Percentiles rank a stretch among this genome's conserved stretches.
These are phyloP conservation scores for Schizaphis graminum DNA, from an alignment of 2,888 invertebrate species.

Conservation along the genomic window DNA sequence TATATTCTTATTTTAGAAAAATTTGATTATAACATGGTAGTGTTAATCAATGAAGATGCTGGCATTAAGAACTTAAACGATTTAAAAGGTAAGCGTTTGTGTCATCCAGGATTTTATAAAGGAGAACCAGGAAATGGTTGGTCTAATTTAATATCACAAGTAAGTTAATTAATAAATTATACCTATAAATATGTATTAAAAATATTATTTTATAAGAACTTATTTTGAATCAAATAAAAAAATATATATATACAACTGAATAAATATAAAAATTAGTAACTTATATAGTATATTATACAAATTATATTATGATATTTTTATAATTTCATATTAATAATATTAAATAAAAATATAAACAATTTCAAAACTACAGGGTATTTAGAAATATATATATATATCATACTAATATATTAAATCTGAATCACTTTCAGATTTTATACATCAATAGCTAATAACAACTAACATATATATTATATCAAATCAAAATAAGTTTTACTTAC, in stretches of 20 bases:
- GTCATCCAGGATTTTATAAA: conserved; percentile 80
- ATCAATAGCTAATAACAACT: not conserved
- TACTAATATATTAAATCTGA: not conserved
- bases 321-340: too few species aligned
- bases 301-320: not conserved
- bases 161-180: conserved; percentile 71
- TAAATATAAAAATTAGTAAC: not conserved
- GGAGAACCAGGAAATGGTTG: conserved; percentile 80
- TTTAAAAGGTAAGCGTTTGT: conserved; percentile 80
- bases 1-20: conserved; percentile 44
- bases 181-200: conserved; percentile 55
- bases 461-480: not conserved
- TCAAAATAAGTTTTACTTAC: not conserved
- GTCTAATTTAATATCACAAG: conserved; percentile 82
- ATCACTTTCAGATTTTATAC: not conserved
- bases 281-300: not conserved
- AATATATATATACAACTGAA: not conserved
- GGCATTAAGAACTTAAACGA: conserved; percentile 76
- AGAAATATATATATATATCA: not conserved
- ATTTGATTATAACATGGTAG: conserved; percentile 66
- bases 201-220: not conserved
- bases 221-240: not conserved
- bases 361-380: not conserved
- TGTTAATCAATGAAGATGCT: conserved; percentile 57
- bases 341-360: not conserved